These are phyloP conservation scores for Propithecus coquereli DNA, from an alignment of 2,113 vertebrate species.

Conservation along the genomic window DNA sequence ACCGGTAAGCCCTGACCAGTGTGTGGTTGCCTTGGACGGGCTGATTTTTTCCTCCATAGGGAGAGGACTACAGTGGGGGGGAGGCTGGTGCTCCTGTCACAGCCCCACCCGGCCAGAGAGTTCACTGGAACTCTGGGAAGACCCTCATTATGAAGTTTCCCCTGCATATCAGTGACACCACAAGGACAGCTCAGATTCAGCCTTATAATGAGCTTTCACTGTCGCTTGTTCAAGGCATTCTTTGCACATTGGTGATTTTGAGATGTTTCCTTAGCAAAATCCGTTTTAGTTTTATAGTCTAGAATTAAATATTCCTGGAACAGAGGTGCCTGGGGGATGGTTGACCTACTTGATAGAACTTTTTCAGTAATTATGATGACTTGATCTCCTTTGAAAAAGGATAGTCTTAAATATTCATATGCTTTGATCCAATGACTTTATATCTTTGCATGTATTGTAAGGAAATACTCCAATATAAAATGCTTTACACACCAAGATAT, in stretches of 20 bases:
- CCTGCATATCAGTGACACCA: not conserved
- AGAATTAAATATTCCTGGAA: slow-evolving; percentile 14
- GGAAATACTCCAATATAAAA: not conserved
- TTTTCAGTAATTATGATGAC: slow-evolving; percentile 21
- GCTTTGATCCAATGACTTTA: slow-evolving; percentile 18
- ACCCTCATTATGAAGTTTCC: slow-evolving; percentile 26
- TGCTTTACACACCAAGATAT: not conserved
- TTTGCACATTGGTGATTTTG: not conserved
- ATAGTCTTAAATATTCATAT: slow-evolving; percentile 18
- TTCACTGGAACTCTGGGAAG: not conserved
- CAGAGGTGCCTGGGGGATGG: not conserved
- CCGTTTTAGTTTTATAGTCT: not conserved
- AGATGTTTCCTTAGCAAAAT: slow-evolving; percentile 1
- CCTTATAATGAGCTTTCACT: not conserved
- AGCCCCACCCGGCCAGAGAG: not conserved
- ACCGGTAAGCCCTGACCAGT: not conserved
- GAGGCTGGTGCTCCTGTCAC: not conserved
- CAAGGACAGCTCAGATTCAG: not conserved
- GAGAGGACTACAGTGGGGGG: not conserved
- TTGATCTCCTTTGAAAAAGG: slow-evolving; percentile 18
- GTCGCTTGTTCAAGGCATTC: not conserved
- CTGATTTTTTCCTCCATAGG: not conserved
- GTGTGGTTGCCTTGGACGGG: not conserved
- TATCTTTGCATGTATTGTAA: slow-evolving; percentile 16
- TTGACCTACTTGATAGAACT: slow-evolving; percentile 25